Percentiles rank a stretch among this genome's conserved stretches.
Conservation (phyloP, 2,888 invertebrate genomes). For the Phymatocera aterrima region DNA sequence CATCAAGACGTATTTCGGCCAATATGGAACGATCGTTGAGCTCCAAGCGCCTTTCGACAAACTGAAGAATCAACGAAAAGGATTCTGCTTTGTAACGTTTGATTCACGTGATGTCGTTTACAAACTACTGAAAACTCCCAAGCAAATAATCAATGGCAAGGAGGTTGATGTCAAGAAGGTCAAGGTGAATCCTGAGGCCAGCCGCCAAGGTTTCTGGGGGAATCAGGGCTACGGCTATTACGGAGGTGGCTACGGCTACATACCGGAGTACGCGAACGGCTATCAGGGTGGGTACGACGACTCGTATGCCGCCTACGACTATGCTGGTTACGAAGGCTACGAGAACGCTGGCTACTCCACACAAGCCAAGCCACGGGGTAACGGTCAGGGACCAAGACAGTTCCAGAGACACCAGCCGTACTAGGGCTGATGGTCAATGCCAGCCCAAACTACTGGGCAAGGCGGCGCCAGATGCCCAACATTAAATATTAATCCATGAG, state of each 20-base stretch:
- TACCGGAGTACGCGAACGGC: slow-evolving; percentile 70
- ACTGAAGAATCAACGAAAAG: slow-evolving; percentile 79
- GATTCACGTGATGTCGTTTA: slow-evolving; percentile 79
- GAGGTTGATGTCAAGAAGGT: slow-evolving; percentile 78
- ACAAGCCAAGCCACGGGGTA: slow-evolving; percentile 71
- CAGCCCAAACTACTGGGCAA: slow-evolving; percentile 6
- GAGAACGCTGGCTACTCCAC: slow-evolving; percentile 67
- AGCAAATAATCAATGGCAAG: slow-evolving; percentile 78
- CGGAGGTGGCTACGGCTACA: slow-evolving; percentile 67
- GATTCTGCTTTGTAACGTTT: slow-evolving; percentile 83
- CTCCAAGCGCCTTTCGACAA: slow-evolving; percentile 83
- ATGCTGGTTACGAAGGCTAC: slow-evolving; percentile 71
- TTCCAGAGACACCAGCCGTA: slow-evolving; percentile 75
- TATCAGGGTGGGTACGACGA: slow-evolving; percentile 72
- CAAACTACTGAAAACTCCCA: slow-evolving; percentile 77
- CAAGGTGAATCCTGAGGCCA: slow-evolving; percentile 76
- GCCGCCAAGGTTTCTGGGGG: slow-evolving; percentile 72
- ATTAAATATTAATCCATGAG: slow-evolving; percentile 26
- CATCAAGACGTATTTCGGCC: slow-evolving; percentile 78
- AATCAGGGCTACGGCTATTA: slow-evolving; percentile 69
- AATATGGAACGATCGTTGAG: slow-evolving; percentile 80
- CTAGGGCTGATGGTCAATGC: slow-evolving; percentile 53
- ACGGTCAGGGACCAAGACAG: slow-evolving; percentile 71
- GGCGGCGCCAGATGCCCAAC: slow-evolving; percentile 17
- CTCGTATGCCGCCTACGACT: slow-evolving; percentile 74